Evolutionary conservation across 1,140 invertebrate genomes (phyloP), one percentile per base, ranked within the genome.

Genomic region (Procambarus virginalis): DNA sequence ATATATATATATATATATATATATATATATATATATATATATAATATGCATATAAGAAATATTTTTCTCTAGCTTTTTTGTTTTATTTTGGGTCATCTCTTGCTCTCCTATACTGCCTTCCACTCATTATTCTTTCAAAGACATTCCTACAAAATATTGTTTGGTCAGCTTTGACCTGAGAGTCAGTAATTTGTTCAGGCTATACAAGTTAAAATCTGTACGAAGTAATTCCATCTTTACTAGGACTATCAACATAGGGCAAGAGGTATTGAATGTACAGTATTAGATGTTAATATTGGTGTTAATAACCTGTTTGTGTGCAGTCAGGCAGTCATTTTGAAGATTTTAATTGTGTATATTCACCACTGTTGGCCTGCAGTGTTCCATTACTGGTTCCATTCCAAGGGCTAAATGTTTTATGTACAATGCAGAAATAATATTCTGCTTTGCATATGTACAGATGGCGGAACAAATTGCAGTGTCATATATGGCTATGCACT

Each of bases 1-100:
- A 34, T 77, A 68, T 68, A 68, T 68, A 68, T 68, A 68, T 68
- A 68, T 77, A 14, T 77, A 49, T 77, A 77, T 77, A 77, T 49
- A 77, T 77, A 49, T 77, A 46, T 68, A 68, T 68, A 68, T 68
- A 68, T 68, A 68, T 68, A 68, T 68, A 68, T 68, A 68, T 68
- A 77, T 68, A 68, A 68, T 68, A 68, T 68, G 20, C 20, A 68
- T 68, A 68, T 58, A 58, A 2, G 55, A 58, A 58, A 9, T 64
- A 64, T 64, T 64, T 64, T 55, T 55, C 51, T 55, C 12, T 55
- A 12, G 51, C 51, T 55, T 55, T 8, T 12, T 55, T 34, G 8
- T 12, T 55, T 5, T 55, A 55, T 55, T 55, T 55, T 1, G 12
- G 10, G 60, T 58, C 60, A 64, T 17, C 2, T 17, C 60, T 64